Conservation (phyloP, 92 coral and sea anemone species). For the Umimayanthus chanpuru region DNA sequence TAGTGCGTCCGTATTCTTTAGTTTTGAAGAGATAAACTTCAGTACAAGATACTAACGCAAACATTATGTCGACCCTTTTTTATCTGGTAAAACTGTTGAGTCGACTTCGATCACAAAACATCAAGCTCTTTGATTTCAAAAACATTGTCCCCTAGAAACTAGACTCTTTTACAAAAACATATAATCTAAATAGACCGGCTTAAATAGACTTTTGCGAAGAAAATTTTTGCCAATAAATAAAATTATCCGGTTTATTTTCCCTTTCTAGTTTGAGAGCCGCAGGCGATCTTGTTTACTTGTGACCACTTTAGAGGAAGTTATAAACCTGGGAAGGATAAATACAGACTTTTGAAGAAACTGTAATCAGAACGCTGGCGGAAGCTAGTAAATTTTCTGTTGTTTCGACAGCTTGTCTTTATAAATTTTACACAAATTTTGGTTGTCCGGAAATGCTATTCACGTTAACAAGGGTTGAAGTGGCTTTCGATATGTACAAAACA, state of each 20-base stretch:
- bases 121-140: constrained; percentile 2
- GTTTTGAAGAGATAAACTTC: neutral
- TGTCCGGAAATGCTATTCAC: constrained; percentile 79
- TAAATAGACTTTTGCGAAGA: neutral
- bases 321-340: constrained; percentile 22
- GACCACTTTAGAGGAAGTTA: constrained; percentile 36
- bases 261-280: constrained; percentile 20
- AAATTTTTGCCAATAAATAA: constrained; percentile 12
- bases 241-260: neutral
- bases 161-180: constrained; percentile 17
- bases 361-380: constrained; percentile 45
- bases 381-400: constrained; percentile 39
- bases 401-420: constrained; percentile 32
- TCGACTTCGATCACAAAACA: constrained; percentile 17
- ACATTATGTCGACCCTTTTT: neutral
- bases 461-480: constrained; percentile 54
- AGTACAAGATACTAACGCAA: neutral
- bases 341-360: constrained; percentile 21
- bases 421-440: constrained; percentile 29
- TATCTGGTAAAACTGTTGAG: constrained; percentile 15
- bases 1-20: neutral
- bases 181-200: constrained; percentile 1
- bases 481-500: constrained; percentile 54
- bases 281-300: constrained; percentile 31
- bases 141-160: constrained; percentile 23